These are phyloP conservation scores for Sitophilus oryzae DNA, from an alignment of 1,140 invertebrate genomes.

Conservation along the genomic window DNA sequence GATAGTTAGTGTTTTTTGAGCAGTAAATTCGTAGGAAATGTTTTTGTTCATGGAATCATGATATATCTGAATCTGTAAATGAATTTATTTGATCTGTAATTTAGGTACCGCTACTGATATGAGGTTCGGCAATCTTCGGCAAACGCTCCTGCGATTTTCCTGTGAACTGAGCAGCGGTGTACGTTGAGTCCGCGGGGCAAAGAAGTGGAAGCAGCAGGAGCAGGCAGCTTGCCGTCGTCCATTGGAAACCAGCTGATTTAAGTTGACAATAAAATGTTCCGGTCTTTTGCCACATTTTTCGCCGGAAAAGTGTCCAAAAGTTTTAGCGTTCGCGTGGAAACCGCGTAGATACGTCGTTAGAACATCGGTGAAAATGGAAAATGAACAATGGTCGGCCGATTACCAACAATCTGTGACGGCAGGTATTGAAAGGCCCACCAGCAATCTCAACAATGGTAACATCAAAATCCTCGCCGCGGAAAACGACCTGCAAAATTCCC, in stretches of 20 bases:
- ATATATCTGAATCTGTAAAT: too few species aligned
- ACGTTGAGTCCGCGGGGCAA: constrained; percentile 8
- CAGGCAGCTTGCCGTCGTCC: constrained; percentile 32
- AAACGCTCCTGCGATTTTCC: neutral
- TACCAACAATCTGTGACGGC: constrained; percentile 36
- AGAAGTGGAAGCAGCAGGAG: constrained; percentile 19
- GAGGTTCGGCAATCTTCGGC: neutral
- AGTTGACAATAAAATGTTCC: constrained; percentile 43
- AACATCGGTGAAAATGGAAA: constrained; percentile 34
- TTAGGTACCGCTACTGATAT: too few species aligned
- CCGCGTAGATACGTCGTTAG: constrained; percentile 22
- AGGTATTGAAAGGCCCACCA: constrained; percentile 31
- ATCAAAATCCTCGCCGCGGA: constrained; percentile 23
- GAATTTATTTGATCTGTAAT: too few species aligned
- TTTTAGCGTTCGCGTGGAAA: constrained; percentile 27
- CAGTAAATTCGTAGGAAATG: too few species aligned
- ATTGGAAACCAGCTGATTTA: constrained; percentile 43
- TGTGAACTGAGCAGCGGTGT: neutral
- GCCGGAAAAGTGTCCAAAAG: constrained; percentile 36
- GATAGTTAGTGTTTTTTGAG: too few species aligned
- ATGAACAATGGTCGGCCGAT: constrained; percentile 37
- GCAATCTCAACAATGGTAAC: constrained; percentile 35
- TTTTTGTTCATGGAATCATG: too few species aligned
- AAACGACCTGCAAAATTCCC: constrained; percentile 20
- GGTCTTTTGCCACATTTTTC: constrained; percentile 32